phyloP scores from a whole-genome alignment of 2,888 invertebrate species.

The Rotaria sp. region DNA sequence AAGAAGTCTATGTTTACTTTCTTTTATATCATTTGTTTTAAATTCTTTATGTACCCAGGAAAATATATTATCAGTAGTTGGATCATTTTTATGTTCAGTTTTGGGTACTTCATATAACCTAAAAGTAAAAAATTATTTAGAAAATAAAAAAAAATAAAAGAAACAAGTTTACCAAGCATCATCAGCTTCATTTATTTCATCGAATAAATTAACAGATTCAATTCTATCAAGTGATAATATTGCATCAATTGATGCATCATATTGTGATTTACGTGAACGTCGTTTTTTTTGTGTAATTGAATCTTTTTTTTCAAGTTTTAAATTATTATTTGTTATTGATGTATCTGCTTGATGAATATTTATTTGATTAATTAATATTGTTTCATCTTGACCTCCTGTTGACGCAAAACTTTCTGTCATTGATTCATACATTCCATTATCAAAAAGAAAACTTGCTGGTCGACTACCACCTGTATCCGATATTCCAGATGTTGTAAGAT shows the following conservation, averaged over 20 bases:
- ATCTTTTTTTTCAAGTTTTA: background rate
- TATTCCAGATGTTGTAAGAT: background rate
- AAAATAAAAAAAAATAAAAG: background rate
- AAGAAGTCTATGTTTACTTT: constrained; percentile 1
- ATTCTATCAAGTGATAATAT: background rate
- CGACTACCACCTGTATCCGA: background rate
- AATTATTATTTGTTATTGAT: background rate
- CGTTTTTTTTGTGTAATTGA: background rate
- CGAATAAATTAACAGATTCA: background rate
- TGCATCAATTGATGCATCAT: background rate
- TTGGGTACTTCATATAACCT: constrained; percentile 13
- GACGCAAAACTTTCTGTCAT: constrained; percentile 23
- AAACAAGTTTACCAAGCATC: background rate
- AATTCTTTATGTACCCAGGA: constrained; percentile 29
- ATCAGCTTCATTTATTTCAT: background rate
- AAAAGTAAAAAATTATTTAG: too few relatives aligned
- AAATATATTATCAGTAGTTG: background rate
- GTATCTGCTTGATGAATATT: background rate
- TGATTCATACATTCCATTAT: background rate
- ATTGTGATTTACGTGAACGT: background rate
- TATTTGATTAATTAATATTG: background rate
- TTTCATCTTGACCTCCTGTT: background rate
- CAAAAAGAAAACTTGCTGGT: background rate
- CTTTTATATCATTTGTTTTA: background rate
- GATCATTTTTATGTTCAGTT: background rate